Evolutionary conservation across 1,140 invertebrate species (phyloP).

Genomic region (Thrips palmi): DNA sequence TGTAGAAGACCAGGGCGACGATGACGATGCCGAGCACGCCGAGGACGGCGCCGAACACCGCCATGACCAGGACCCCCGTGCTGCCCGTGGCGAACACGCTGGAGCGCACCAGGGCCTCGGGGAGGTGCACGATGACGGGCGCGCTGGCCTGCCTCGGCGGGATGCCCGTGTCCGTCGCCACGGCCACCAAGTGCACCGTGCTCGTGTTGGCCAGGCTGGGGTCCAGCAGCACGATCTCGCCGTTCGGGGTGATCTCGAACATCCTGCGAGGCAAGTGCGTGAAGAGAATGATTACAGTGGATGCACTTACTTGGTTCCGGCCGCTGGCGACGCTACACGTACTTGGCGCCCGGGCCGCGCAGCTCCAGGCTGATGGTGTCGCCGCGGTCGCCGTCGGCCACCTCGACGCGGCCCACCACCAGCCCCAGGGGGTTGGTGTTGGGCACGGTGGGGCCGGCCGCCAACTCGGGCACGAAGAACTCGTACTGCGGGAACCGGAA

Average conservation of each 20-base stretch:
- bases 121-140: slow-evolving; percentile 53
- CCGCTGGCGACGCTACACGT: slow-evolving; percentile 12
- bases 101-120: slow-evolving; percentile 28
- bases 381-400: slow-evolving; percentile 57
- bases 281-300: neutral
- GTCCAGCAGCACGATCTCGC: slow-evolving; percentile 27
- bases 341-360: slow-evolving; percentile 50
- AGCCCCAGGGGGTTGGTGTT: slow-evolving; percentile 13
- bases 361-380: slow-evolving; percentile 50
- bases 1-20: slow-evolving; percentile 48
- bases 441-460: slow-evolving; percentile 21
- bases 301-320: neutral
- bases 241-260: slow-evolving; percentile 31
- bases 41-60: slow-evolving; percentile 51
- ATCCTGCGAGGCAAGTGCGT: slow-evolving; percentile 21
- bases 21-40: slow-evolving; percentile 53
- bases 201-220: slow-evolving; percentile 23
- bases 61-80: slow-evolving; percentile 34
- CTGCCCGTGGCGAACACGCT: slow-evolving; percentile 27
- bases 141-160: slow-evolving; percentile 41
- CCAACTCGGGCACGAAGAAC: slow-evolving; percentile 41
- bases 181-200: slow-evolving; percentile 49
- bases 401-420: slow-evolving; percentile 46
- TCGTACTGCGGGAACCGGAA: slow-evolving; percentile 76
- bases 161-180: slow-evolving; percentile 58